These are phyloP conservation scores for Diplodus puntazzo DNA, from an alignment of 2,797 vertebrate genomes.

Conservation along the genomic window DNA sequence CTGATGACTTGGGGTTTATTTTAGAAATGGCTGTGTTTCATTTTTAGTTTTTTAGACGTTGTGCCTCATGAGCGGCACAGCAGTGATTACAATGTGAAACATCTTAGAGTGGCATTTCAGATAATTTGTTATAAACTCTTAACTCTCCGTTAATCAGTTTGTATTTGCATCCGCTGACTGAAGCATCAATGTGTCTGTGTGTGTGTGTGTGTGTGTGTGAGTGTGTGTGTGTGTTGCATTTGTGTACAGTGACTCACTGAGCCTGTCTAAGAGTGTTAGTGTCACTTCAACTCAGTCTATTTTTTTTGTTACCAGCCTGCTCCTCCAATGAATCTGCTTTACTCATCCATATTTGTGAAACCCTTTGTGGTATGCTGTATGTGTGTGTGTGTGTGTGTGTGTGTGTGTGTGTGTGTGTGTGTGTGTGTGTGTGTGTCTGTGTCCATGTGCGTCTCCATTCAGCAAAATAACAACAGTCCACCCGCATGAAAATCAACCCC, in stretches of 20 bases:
- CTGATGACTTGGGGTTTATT: conserved; percentile 71
- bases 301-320: conserved; percentile 12
- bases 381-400: conserved; percentile 1
- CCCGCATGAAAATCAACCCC: conserved; percentile 20
- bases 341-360: conserved; percentile 42
- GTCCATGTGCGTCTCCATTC: conserved; percentile 8
- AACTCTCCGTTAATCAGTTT: conserved; percentile 38
- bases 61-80: conserved; percentile 57
- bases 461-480: conserved; percentile 33
- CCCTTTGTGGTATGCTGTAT: background rate
- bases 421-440: conserved; percentile 15
- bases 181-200: conserved; percentile 5
- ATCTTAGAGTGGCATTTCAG: conserved; percentile 60
- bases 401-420: conserved; percentile 11
- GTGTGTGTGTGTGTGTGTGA: conserved; percentile 13
- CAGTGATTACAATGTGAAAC: conserved; percentile 62
- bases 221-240: conserved; percentile 9
- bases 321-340: conserved; percentile 42
- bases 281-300: conserved; percentile 61
- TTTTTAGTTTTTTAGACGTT: conserved; percentile 61
- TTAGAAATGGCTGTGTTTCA: conserved; percentile 57
- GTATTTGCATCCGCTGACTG: conserved; percentile 23
- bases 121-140: conserved; percentile 55
- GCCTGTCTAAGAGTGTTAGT: conserved; percentile 64
- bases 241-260: conserved; percentile 51